Evolutionary conservation across 2,113 vertebrate genomes (phyloP).

Genomic region (Solea solea): DNA sequence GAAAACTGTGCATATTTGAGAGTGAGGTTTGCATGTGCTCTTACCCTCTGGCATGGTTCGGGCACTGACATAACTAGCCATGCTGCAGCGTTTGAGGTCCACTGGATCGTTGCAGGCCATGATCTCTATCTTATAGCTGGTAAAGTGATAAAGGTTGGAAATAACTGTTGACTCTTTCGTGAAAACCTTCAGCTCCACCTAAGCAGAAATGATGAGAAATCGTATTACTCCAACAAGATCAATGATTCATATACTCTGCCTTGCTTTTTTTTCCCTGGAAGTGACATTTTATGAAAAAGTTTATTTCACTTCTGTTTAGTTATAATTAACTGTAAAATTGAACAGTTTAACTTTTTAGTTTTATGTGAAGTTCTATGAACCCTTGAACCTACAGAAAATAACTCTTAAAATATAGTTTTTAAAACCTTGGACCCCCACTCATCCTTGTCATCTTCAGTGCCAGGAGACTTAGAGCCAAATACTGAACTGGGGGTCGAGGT

Average conservation of each 20-base stretch:
- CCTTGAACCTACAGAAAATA: too few species aligned
- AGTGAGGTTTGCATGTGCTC: not conserved
- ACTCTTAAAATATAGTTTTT: not conserved
- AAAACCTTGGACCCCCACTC: slow-evolving; percentile 78
- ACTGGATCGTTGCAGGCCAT: slow-evolving; percentile 91
- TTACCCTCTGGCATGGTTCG: slow-evolving; percentile 95
- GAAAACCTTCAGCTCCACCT: slow-evolving; percentile 85
- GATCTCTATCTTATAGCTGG: slow-evolving; percentile 96
- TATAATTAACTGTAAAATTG: not conserved
- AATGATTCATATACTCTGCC: not conserved
- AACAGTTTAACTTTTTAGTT: not conserved
- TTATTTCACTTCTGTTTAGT: not conserved
- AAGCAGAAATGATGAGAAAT: not conserved
- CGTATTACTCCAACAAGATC: not conserved
- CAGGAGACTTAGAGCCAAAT: slow-evolving; percentile 72
- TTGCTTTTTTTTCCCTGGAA: not conserved
- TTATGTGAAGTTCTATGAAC: not conserved
- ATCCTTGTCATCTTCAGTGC: slow-evolving; percentile 59
- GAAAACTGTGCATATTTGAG: not conserved
- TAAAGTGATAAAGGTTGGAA: slow-evolving; percentile 93
- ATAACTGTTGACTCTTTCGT: slow-evolving; percentile 91
- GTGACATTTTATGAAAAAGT: too few species aligned
- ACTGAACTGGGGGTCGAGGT: slow-evolving; percentile 68
- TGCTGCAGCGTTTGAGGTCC: slow-evolving; percentile 85
- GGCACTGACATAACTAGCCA: slow-evolving; percentile 91